phyloP scores from a whole-genome alignment of 2,797 vertebrate species.

The Characodon lateralis region DNA sequence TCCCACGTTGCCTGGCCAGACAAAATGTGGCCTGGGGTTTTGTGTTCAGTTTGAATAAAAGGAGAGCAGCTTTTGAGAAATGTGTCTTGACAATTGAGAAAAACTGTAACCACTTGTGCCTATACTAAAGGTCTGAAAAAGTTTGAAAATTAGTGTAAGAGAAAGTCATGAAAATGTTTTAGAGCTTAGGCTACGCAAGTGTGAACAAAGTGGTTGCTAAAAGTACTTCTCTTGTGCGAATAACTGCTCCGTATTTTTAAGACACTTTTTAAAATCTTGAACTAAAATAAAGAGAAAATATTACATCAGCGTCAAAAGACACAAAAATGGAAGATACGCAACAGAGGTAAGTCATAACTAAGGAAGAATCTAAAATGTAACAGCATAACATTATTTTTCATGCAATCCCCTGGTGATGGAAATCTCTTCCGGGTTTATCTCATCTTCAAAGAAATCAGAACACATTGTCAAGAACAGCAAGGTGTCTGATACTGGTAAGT shows the following conservation, averaged over 20 bases:
- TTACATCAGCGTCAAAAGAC: background rate
- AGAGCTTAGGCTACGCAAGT: no score
- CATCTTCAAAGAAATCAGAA: conserved; percentile 14
- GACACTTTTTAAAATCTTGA: background rate
- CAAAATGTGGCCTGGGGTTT: no score
- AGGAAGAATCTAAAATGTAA: background rate
- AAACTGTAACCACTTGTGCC: background rate
- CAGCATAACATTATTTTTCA: background rate
- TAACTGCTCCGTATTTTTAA: no score
- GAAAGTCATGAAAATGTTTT: no score
- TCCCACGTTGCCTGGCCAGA: no score
- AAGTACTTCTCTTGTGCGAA: background rate
- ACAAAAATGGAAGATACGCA: no score
- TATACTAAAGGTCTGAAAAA: background rate
- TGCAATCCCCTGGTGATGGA: background rate
- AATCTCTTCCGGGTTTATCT: conserved; percentile 27
- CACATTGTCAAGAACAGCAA: conserved; percentile 18
- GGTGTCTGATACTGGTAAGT: conserved; percentile 2
- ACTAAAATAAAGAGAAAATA: background rate
- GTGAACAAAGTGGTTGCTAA: no score
- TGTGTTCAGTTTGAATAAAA: no score
- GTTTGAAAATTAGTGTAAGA: background rate
- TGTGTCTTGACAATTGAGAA: no score
- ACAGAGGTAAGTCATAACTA: background rate
- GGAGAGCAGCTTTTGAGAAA: no score